A percentile compares a stretch with the other conserved stretches of the same genome.
Conservation (phyloP, 2,113 vertebrate species). For the Genyomyrus donnyi region DNA sequence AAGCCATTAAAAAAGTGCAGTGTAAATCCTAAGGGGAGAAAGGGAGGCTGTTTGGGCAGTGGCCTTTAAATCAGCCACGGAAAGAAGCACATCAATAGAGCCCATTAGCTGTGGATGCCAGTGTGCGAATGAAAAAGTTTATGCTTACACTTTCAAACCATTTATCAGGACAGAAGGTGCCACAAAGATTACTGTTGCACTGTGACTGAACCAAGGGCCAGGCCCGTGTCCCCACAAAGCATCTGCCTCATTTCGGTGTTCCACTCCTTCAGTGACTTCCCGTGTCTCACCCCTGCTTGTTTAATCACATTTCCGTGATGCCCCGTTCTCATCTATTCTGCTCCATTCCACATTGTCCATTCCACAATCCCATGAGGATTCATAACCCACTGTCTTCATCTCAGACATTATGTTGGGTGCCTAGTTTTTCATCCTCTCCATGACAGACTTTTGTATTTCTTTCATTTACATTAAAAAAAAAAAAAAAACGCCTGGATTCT, state of each 20-base stretch:
- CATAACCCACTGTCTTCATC: not conserved
- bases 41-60: not conserved
- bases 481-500: not conserved
- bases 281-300: not conserved
- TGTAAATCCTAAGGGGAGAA: slow-evolving; percentile 17
- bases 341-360: not conserved
- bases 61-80: slow-evolving; percentile 22
- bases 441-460: not conserved
- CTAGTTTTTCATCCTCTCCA: not conserved
- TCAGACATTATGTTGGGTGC: not conserved
- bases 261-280: not conserved
- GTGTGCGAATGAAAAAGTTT: slow-evolving; percentile 16
- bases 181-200: slow-evolving; percentile 17
- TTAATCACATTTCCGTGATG: not conserved
- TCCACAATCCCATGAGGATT: not conserved
- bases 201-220: not conserved
- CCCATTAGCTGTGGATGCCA: slow-evolving; percentile 21
- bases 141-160: slow-evolving; percentile 23
- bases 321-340: not conserved
- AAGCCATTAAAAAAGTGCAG: slow-evolving; percentile 16
- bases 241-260: not conserved
- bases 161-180: slow-evolving; percentile 18
- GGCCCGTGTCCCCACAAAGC: slow-evolving; percentile 4
- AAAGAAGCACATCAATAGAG: slow-evolving; percentile 25
- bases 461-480: not conserved